Conservation (phyloP, 2,888 invertebrate species). For the Chirona hameri region DNA sequence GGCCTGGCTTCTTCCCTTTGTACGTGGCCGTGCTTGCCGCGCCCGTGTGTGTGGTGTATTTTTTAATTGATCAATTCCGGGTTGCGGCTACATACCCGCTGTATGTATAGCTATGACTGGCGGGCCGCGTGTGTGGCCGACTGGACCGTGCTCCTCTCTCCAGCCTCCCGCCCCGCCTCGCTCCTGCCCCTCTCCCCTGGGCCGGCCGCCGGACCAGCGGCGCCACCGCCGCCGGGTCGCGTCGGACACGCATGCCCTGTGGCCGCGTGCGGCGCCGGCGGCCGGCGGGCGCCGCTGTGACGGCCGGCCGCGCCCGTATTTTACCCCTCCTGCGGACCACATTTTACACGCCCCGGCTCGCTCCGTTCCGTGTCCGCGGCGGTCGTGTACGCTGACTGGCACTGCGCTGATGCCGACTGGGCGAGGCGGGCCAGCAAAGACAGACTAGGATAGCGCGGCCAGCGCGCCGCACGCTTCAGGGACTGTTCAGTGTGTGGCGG, state of each 20-base stretch:
- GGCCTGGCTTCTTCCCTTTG: background rate
- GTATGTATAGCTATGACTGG: background rate
- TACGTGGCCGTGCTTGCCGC: background rate
- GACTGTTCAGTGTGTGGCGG: background rate
- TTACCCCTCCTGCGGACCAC: constrained; percentile 22
- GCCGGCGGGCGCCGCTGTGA: background rate
- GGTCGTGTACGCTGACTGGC: no score
- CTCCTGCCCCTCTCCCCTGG: background rate
- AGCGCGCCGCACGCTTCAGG: constrained; percentile 1
- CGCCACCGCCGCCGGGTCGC: background rate
- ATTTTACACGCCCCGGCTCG: background rate
- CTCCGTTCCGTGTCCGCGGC: no score
- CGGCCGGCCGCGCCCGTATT: background rate
- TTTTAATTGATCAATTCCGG: background rate
- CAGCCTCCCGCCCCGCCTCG: background rate
- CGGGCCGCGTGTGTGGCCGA: background rate
- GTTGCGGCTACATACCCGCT: constrained; percentile 7
- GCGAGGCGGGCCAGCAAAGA: no score
- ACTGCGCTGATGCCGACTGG: no score
- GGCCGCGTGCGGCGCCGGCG: background rate
- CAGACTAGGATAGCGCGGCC: background rate
- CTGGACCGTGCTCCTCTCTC: background rate
- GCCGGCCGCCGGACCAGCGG: background rate
- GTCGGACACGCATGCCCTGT: background rate
- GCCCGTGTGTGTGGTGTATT: background rate